These are phyloP conservation scores for Nannoperca obscura DNA, from an alignment of 2,797 vertebrate species.

Conservation along the genomic window DNA sequence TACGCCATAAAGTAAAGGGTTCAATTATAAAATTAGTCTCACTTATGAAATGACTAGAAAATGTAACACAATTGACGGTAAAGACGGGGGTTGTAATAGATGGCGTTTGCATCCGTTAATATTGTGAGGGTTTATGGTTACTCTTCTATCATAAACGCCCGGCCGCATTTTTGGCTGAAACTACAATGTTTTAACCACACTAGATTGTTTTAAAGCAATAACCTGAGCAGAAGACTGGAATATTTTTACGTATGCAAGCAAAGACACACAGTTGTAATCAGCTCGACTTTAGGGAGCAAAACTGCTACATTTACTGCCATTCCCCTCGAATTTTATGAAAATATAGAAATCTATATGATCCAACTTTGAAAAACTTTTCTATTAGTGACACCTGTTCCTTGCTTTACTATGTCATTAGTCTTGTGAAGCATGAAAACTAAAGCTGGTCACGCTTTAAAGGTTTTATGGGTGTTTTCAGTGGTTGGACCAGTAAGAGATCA, in stretches of 20 bases:
- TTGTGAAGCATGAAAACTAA: slow-evolving; percentile 40
- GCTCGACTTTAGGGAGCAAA: slow-evolving; percentile 62
- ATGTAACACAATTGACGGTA: not conserved
- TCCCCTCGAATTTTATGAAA: slow-evolving; percentile 54
- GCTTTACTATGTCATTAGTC: slow-evolving; percentile 47
- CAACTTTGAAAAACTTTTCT: slow-evolving; percentile 57
- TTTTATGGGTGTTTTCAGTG: slow-evolving; percentile 32
- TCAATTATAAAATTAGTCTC: slow-evolving; percentile 12
- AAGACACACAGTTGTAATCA: slow-evolving; percentile 3
- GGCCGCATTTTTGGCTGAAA: slow-evolving; percentile 26
- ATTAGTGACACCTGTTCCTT: slow-evolving; percentile 39
- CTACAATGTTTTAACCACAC: slow-evolving; percentile 14
- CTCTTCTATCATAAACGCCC: slow-evolving; percentile 17
- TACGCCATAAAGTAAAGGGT: slow-evolving; percentile 61
- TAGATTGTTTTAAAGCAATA: slow-evolving; percentile 50
- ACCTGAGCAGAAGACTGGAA: slow-evolving; percentile 37
- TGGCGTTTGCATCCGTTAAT: not conserved
- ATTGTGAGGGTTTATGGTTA: slow-evolving; percentile 6
- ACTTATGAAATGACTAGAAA: slow-evolving; percentile 5
- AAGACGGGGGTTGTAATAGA: not conserved
- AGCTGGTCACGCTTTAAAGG: slow-evolving; percentile 2
- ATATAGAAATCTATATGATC: slow-evolving; percentile 25
- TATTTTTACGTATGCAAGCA: slow-evolving; percentile 39
- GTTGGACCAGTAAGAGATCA: slow-evolving; percentile 33
- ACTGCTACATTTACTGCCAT: slow-evolving; percentile 75